Conservation (phyloP, 2,888 invertebrate species). For the Diaphora mendica region DNA sequence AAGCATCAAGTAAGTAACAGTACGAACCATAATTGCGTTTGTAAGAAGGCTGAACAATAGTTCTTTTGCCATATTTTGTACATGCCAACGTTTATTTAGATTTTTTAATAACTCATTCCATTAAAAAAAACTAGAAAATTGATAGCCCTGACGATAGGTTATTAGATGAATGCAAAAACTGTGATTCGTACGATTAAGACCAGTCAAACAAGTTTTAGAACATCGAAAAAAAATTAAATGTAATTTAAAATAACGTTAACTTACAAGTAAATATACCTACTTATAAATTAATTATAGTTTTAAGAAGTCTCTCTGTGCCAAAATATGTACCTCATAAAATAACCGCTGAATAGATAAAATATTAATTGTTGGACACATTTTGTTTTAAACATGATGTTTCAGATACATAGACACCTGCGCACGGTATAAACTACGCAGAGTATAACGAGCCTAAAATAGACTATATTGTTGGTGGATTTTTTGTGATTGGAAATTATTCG, state of each 20-base stretch:
- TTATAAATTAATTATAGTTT: slow-evolving; percentile 80
- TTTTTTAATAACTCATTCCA: slow-evolving; percentile 77
- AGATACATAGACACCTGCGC: slow-evolving; percentile 26
- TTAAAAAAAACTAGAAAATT: slow-evolving; percentile 72
- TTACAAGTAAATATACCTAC: slow-evolving; percentile 78
- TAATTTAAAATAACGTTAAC: slow-evolving; percentile 75
- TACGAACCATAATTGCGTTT: slow-evolving; percentile 36
- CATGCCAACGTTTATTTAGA: slow-evolving; percentile 70
- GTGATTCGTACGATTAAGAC: slow-evolving; percentile 86
- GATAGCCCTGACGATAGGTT: slow-evolving; percentile 82
- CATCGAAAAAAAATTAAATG: slow-evolving; percentile 86
- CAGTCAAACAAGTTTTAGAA: slow-evolving; percentile 86
- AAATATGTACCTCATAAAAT: slow-evolving; percentile 92
- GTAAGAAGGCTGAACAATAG: slow-evolving; percentile 44
- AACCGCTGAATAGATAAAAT: slow-evolving; percentile 81
- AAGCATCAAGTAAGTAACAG: slow-evolving; percentile 17
- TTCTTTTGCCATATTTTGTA: slow-evolving; percentile 76
- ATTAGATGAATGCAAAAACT: slow-evolving; percentile 84
- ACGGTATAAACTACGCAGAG: slow-evolving; percentile 26
- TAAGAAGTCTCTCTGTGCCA: slow-evolving; percentile 92
- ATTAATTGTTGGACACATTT: slow-evolving; percentile 76
- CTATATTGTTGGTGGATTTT: slow-evolving; percentile 28
- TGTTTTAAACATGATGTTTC: slow-evolving; percentile 64
- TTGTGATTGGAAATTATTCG: slow-evolving; percentile 47
- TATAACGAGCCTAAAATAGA: slow-evolving; percentile 38